Evolutionary conservation across 35 echinoderm and acorn worm species (phyloP).

Genomic region (Anneissia japonica): DNA sequence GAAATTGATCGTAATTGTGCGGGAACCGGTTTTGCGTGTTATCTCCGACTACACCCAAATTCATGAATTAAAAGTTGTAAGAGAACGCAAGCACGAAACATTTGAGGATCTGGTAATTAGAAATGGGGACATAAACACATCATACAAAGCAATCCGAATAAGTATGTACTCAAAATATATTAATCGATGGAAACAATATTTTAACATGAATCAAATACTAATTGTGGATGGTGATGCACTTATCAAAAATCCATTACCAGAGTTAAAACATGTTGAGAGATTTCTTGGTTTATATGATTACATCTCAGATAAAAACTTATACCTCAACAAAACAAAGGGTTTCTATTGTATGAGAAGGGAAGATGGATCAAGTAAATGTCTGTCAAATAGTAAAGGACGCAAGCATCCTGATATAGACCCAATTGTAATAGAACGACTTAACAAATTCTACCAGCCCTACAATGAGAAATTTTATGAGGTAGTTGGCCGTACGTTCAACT

Average conservation of each 20-base stretch:
- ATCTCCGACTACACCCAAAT: conserved; percentile 92
- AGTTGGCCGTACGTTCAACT: conserved; percentile 65
- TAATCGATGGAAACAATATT: conserved; percentile 57
- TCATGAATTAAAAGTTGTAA: conserved; percentile 14
- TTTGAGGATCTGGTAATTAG: conserved; percentile 48
- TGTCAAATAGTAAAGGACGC: conserved; percentile 72
- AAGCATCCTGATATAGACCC: conserved; percentile 73
- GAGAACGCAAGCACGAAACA: conserved; percentile 11
- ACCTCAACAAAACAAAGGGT: conserved; percentile 69
- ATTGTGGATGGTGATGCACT: conserved; percentile 89
- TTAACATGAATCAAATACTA: conserved; percentile 61
- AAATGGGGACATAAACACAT: conserved; percentile 48
- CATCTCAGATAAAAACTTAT: conserved; percentile 57
- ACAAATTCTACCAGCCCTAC: conserved; percentile 76
- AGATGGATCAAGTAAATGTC: conserved; percentile 53
- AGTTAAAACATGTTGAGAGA: conserved; percentile 80
- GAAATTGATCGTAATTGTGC: conserved; percentile 72
- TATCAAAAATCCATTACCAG: conserved; percentile 66
- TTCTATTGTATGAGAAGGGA: conserved; percentile 87
- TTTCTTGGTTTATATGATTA: conserved; percentile 66
- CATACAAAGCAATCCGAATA: conserved; percentile 73
- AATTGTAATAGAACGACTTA: conserved; percentile 46
- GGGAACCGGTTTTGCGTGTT: conserved; percentile 67
- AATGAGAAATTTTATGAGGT: conserved; percentile 70
- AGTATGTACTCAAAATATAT: conserved; percentile 78